Evolutionary conservation across 2,113 vertebrate species (phyloP), one percentile per base, ranked within the genome.

Genomic region (Procapra przewalskii): DNA sequence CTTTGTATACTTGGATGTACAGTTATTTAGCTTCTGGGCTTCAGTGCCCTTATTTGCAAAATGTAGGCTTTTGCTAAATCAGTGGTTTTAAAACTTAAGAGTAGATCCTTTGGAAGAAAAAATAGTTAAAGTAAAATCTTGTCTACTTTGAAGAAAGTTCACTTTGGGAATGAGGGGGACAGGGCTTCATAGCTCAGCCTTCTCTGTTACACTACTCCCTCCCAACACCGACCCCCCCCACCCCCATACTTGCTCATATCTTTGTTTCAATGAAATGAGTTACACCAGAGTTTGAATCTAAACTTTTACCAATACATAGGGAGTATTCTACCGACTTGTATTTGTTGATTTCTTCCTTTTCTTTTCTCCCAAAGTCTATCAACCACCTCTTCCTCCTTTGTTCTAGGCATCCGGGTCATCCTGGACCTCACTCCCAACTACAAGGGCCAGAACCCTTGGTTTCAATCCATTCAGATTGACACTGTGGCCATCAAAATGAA

Each of bases 361-460:
- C 21, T 17, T 21, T 43, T 16, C 17, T 33, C 33, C 71, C 21
- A 17, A 7, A 79, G 29, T 31, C 59, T 87, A 79, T 81, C 12
- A 1, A 29, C 43, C 54, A 29, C 6, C 10, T 75, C 1, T 54
- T 36, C 33, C 33, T 89, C 36, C 67, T 0, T 54, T 48, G 59
- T 91, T 57, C 12, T 84, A 99, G 99, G 99, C 33, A 98, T 99
- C 84, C 99, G 98, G 91, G 98, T 99, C 87, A 97, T 99, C 90
- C 97, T 99, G 92, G 99, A 99, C 81, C 96, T 99, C 95, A 99
- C 99, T 79, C 99, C 99, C 54, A 99, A 99, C 98, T 99, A 99
- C 62, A 1, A 0, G 2, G 98, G 99, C 48, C 0, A 21, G 11
- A 5, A 43, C 50, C 10, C 60, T 0, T 99, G 99, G 99, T 99